A percentile compares a stretch with the other conserved stretches of the same genome.
phyloP scores from a whole-genome alignment of 2,888 invertebrate genomes.

The Stictocephala bisonia region DNA sequence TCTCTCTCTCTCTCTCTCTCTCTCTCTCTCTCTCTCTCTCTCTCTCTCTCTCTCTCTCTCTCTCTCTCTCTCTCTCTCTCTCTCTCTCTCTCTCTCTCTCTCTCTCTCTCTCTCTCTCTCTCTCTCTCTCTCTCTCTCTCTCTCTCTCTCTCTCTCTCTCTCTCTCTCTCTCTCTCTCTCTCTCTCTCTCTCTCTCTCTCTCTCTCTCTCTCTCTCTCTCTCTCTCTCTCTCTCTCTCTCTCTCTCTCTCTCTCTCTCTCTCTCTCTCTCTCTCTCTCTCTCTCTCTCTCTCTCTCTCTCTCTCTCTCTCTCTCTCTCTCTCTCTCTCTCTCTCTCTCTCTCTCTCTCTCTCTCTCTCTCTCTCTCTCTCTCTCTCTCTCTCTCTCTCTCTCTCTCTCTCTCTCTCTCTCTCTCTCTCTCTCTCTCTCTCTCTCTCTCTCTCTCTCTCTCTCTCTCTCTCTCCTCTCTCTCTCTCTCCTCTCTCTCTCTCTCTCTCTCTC shows the following conservation, averaged over 20 bases:
- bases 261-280: neutral
- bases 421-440: neutral
- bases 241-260: neutral
- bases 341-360: slow-evolving; percentile 17
- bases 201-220: too few species aligned
- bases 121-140: slow-evolving; percentile 20
- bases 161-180: slow-evolving; percentile 5
- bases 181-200: neutral
- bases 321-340: slow-evolving; percentile 12
- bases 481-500: slow-evolving; percentile 3
- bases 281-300: neutral
- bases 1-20: neutral
- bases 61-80: slow-evolving; percentile 8
- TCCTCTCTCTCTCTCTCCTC: neutral
- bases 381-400: neutral
- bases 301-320: neutral
- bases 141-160: slow-evolving; percentile 9
- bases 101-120: neutral
- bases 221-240: too few species aligned
- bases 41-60: slow-evolving; percentile 26
- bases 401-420: slow-evolving; percentile 8
- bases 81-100: slow-evolving; percentile 4
- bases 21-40: slow-evolving; percentile 13
- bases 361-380: slow-evolving; percentile 16
- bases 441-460: slow-evolving; percentile 1